Evolutionary conservation across 2,888 invertebrate genomes (phyloP).

Genomic region (Andrena praecox): DNA sequence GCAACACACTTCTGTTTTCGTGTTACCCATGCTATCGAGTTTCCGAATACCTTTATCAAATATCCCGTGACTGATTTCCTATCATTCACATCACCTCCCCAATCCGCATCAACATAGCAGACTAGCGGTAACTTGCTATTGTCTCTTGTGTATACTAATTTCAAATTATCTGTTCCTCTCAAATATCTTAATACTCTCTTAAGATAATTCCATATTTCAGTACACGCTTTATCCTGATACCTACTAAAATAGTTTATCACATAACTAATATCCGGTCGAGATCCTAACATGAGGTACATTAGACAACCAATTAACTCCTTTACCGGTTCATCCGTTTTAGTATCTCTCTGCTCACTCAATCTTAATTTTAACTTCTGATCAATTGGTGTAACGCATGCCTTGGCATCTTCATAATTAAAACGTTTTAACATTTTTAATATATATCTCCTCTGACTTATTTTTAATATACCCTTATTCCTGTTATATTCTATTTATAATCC

Average conservation of each 20-base stretch:
- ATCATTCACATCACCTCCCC: slow-evolving; percentile 20
- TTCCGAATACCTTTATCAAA: slow-evolving; percentile 1
- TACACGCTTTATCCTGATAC: slow-evolving; percentile 18
- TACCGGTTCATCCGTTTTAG: neutral
- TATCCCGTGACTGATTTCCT: slow-evolving; percentile 23
- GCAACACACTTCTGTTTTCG: slow-evolving; percentile 26
- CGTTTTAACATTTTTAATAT: neutral
- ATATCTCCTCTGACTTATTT: slow-evolving; percentile 14
- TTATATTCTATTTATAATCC: slow-evolving; percentile 22
- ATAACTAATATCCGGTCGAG: slow-evolving; percentile 29
- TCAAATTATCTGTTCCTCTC: neutral
- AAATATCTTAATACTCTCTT: slow-evolving; percentile 8
- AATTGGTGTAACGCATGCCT: slow-evolving; percentile 20
- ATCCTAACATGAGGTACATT: slow-evolving; percentile 34
- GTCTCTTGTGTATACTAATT: neutral
- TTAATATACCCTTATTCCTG: slow-evolving; percentile 11
- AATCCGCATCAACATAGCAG: slow-evolving; percentile 32
- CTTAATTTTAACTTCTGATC: slow-evolving; percentile 10
- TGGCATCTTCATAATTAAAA: slow-evolving; percentile 22
- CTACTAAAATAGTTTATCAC: slow-evolving; percentile 29
- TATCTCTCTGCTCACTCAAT: neutral
- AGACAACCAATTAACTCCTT: slow-evolving; percentile 30
- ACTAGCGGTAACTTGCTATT: neutral
- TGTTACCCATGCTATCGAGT: slow-evolving; percentile 15
- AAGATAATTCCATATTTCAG: slow-evolving; percentile 10